Evolutionary conservation across 2,797 vertebrate species (phyloP).

Genomic region (Oceanodroma leucorhoa): DNA sequence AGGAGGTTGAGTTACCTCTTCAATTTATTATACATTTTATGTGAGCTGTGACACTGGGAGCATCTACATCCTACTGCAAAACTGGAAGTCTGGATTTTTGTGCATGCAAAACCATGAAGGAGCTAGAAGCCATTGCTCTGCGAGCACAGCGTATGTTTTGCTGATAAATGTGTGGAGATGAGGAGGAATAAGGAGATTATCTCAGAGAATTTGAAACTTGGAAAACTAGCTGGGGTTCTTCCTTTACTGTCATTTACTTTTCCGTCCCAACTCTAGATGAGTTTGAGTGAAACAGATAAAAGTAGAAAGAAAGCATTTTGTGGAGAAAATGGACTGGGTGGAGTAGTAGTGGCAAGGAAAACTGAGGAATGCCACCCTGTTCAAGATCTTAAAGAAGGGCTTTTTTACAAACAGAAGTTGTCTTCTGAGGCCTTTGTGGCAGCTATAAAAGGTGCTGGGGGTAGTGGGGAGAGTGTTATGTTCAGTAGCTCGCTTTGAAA

Average conservation of each 20-base stretch:
- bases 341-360: not conserved
- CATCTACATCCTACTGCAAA: not conserved
- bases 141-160: accelerated
- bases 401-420: not conserved
- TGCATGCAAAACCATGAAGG: not conserved
- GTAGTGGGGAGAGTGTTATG: not conserved
- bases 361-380: not conserved
- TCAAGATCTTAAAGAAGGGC: not conserved
- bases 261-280: not conserved
- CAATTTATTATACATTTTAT: not conserved
- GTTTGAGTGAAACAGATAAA: not conserved
- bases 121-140: not conserved
- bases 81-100: not conserved
- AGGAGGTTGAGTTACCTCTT: not conserved
- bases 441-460: not conserved
- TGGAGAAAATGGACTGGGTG: not conserved
- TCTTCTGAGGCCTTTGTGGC: not conserved
- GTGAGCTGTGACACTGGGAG: not conserved
- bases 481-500: not conserved
- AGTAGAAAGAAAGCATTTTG: not conserved
- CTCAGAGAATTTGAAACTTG: not conserved
- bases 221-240: not conserved
- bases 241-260: not conserved
- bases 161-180: not conserved
- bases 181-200: not conserved